phyloP scores from a whole-genome alignment of 2,888 invertebrate species.

The Arge pagana region DNA sequence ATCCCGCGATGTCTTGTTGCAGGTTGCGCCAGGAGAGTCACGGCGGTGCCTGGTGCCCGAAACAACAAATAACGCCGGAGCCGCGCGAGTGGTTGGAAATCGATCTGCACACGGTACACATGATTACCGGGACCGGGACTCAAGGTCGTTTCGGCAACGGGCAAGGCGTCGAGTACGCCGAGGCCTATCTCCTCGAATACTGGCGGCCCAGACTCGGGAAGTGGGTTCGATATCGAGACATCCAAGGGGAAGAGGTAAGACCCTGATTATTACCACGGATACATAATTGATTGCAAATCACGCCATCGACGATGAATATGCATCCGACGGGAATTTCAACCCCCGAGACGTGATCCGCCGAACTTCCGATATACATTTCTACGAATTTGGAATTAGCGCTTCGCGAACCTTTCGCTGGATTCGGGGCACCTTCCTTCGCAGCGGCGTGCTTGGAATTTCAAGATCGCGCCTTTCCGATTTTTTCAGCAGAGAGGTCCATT shows the following conservation, averaged over 20 bases:
- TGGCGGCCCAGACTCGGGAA: conserved; percentile 79
- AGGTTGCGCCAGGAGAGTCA: conserved; percentile 81
- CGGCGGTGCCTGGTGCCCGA: conserved; percentile 94
- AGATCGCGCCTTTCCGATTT: too few species aligned
- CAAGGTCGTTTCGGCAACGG: conserved; percentile 94
- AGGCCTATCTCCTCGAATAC: conserved; percentile 82
- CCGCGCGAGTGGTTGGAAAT: conserved; percentile 80
- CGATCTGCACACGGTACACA: conserved; percentile 76
- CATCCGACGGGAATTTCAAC: too few species aligned
- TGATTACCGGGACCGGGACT: conserved; percentile 79
- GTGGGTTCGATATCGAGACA: conserved; percentile 81
- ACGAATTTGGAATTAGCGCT: too few species aligned
- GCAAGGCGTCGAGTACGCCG: conserved; percentile 85
- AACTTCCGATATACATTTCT: too few species aligned
- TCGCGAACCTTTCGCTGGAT: too few species aligned
- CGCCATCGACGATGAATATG: too few species aligned
- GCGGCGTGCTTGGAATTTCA: too few species aligned
- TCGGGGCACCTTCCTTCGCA: too few species aligned
- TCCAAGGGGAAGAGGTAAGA: conserved; percentile 77
- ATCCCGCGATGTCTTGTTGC: conserved; percentile 44
- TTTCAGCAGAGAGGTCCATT: too few species aligned
- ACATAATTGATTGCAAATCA: too few species aligned
- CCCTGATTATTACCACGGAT: too few species aligned
- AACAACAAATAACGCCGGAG: conserved; percentile 77
- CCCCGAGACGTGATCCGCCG: too few species aligned